Base-by-base conservation (phyloP, 1,140 invertebrate genomes). In the Zaprionus lachaisei region DNA sequence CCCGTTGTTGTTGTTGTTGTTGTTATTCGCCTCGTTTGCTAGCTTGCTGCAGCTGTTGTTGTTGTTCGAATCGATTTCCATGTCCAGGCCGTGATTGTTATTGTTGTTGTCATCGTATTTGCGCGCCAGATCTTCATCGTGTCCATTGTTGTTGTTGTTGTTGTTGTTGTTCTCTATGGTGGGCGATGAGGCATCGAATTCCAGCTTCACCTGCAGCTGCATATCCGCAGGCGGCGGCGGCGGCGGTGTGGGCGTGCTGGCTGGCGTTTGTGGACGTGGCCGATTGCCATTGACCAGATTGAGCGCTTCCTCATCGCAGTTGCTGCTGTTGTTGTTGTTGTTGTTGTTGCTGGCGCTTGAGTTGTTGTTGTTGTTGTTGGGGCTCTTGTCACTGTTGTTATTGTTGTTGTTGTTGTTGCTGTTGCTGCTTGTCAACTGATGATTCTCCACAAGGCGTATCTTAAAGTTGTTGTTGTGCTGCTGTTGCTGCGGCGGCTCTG, bases 21-120 rank as follows among this genome's bases (percentile, higher is more conserved):
- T 67, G 38, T 56, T 28, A 28, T 28, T 51, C 11, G 20, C 47
- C 47, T 51, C 47, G 47, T 24, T 41, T 76, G 41, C 49, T 3
- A 34, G 63, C 12, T 68, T 81, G 58, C 72, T 79, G 70, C 79
- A 81, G 84, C 78, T 91, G 68, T 91, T 92, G 83, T 92, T 92
- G 75, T 91, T 92, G 63, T 92, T 92, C 54, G 83, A 82, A 41
- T 92, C 83, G 37, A 74, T 92, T 64, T 92, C 83, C 76, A 84
- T 79, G 55, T 91, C 76, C 68, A 79, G 12, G 62, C 79, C 77
- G 65, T 77, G 79, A 22, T 87, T 87, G 44, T 92, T 86, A 57
- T 92, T 86, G 63, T 92, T 92, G 57, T 92, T 92, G 69, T 92
- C 83, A 15, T 92, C 91, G 54, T 91, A 91, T 60, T 91, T 90